A percentile compares a stretch with the other conserved stretches of the same genome.
Evolutionary conservation across 2,888 invertebrate genomes (phyloP).

Genomic region (Boloria euphrosyne): DNA sequence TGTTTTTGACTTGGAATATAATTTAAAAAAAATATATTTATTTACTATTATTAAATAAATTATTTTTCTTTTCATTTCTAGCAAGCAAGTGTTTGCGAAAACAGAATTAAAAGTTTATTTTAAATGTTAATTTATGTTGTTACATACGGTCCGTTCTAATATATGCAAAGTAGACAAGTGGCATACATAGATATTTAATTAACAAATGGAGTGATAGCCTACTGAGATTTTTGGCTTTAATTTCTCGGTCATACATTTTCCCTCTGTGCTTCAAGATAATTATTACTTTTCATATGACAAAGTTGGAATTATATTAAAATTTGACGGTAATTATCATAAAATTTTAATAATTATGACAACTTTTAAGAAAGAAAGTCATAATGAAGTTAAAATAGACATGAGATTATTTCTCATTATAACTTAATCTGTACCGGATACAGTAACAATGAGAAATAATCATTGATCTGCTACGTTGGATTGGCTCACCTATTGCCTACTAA

Average conservation of each 20-base stretch:
- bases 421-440: conserved; percentile 20
- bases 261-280: too few species aligned
- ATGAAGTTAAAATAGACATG: neutral
- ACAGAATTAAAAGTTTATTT: conserved; percentile 13
- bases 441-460: conserved; percentile 32
- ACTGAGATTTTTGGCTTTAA: neutral
- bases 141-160: conserved; percentile 19
- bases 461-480: conserved; percentile 35
- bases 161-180: conserved; percentile 18
- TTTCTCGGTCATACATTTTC: too few species aligned
- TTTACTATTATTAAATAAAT: too few species aligned
- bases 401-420: conserved; percentile 4
- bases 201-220: neutral
- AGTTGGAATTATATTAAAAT: too few species aligned
- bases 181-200: neutral
- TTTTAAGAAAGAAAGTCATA: neutral
- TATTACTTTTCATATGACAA: too few species aligned
- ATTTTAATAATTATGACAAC: too few species aligned
- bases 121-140: conserved; percentile 16
- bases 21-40: too few species aligned
- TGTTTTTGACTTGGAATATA: too few species aligned
- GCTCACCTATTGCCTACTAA: conserved; percentile 25
- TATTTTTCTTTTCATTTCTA: neutral
- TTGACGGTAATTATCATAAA: too few species aligned
- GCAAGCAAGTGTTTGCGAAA: conserved; percentile 7